Evolutionary conservation across 1,140 invertebrate species (phyloP).

Genomic region (Berghia stephanieae): DNA sequence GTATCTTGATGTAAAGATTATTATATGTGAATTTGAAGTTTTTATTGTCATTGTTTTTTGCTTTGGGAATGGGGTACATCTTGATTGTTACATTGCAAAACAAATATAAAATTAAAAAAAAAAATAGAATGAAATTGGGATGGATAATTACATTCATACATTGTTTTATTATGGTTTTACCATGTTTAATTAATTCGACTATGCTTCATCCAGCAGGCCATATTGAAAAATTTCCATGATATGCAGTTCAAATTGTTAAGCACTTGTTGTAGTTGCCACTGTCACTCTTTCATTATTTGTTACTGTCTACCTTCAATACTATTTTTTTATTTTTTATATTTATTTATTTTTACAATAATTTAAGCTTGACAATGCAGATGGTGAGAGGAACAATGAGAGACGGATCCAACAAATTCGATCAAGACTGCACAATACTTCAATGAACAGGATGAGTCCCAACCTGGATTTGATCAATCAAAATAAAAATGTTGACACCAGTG

Average conservation of each 20-base stretch:
- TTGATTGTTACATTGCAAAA: background rate
- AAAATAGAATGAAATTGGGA: too few species aligned
- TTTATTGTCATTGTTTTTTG: background rate
- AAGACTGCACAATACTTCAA: conserved; percentile 9
- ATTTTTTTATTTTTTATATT: background rate
- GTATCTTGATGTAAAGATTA: background rate
- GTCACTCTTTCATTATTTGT: too few species aligned
- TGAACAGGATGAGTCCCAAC: conserved; percentile 22
- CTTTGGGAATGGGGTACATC: background rate
- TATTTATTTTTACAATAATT: too few species aligned
- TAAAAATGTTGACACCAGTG: too few species aligned
- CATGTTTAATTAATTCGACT: too few species aligned
- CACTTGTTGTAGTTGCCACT: too few species aligned
- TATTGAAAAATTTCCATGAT: too few species aligned
- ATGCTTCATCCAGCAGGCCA: too few species aligned
- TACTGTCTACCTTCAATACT: background rate
- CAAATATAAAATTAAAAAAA: background rate
- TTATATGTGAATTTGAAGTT: background rate
- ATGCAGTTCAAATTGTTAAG: too few species aligned
- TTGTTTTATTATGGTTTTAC: too few species aligned
- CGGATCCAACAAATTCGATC: conserved; percentile 43
- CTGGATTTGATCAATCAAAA: background rate
- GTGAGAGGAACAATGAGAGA: conserved; percentile 60
- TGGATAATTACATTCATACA: too few species aligned
- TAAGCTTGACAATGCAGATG: conserved; percentile 55